Base-by-base conservation (phyloP, 2,113 vertebrate genomes). In the Etheostoma cragini region DNA sequence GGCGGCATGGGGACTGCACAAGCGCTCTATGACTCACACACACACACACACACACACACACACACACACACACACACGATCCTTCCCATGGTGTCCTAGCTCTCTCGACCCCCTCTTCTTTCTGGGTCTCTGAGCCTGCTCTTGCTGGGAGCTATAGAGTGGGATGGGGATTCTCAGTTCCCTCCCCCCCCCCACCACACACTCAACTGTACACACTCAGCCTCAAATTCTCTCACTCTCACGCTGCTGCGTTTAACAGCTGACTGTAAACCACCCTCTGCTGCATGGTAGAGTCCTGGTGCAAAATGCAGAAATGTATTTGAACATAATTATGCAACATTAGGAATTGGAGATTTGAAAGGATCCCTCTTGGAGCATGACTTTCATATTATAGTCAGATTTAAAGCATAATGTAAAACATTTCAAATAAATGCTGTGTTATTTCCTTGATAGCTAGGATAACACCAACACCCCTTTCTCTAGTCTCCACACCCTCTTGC, bases 21-120 rank as follows among this genome's bases (percentile, higher is more conserved):
- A 38, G 76, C 71, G 67, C 74, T 66, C 35, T 87, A 15, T 92
- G 80, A 91, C 83, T 89, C 91, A 88, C 77, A 49, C 82, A 77
- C n/a, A 45, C 74, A 54, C 68, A 21, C 73, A 47, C 21, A 35
- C 35, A 35, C 35, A 64, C 45, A 45, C 65, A 46, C 75, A 35
- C 61, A 16, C n/a, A 15, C 63, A 66, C 45, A 49, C 67, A 56
- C 33, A 68, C 63, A 42, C 60, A 70, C 62, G 76, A 54, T 70
- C 60, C 58, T 45, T 81, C 52, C 78, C 60, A 67, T 79, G 66
- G 57, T 79, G 65, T 75, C 74, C 74, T 26, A 26, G n/a, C 78
- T 78, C 78, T 47, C 61, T 45, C 68, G 26, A 72, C 73, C 66
- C 66, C 82, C 54, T 81, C 82, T 75, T 78, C 70, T 75, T 24